These are phyloP conservation scores for Reticulitermes speratus DNA, from an alignment of 1,140 invertebrate species.

Conservation along the genomic window DNA sequence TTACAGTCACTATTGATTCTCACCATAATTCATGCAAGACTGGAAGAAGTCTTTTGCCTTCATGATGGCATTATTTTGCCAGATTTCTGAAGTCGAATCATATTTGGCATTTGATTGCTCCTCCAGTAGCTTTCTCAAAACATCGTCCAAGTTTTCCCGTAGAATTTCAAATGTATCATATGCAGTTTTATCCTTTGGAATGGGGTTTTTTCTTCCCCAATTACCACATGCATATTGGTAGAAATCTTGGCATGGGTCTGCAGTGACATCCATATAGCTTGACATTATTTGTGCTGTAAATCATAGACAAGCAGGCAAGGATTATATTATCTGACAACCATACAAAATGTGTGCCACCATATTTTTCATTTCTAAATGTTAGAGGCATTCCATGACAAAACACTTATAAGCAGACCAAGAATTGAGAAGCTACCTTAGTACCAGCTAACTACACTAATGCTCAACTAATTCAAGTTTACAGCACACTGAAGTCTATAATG, in stretches of 20 bases:
- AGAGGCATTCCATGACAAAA: too few species aligned
- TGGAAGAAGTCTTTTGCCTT: constrained; percentile 80
- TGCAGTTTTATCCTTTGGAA: constrained; percentile 78
- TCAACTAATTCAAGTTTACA: too few species aligned
- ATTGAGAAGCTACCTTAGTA: too few species aligned
- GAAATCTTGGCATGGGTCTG: constrained; percentile 88
- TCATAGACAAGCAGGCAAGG: not conserved
- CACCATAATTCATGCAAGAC: constrained; percentile 81
- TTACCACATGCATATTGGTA: constrained; percentile 89
- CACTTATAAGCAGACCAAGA: too few species aligned
- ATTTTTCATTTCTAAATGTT: too few species aligned
- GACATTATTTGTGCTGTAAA: constrained; percentile 63
- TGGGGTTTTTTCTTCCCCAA: constrained; percentile 79
- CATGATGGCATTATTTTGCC: constrained; percentile 53
- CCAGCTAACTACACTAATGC: too few species aligned
- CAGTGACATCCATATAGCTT: constrained; percentile 71
- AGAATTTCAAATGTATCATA: constrained; percentile 83
- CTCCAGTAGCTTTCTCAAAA: constrained; percentile 67
- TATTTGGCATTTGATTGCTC: constrained; percentile 43
- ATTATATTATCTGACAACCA: too few species aligned
- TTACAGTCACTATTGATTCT: constrained; percentile 34
- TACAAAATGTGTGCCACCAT: too few species aligned
- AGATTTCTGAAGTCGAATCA: constrained; percentile 39
- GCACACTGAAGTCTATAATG: too few species aligned
- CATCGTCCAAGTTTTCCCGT: constrained; percentile 69